These are phyloP conservation scores for Dermolepida albohirtum DNA, from an alignment of 2,888 invertebrate species.

Conservation along the genomic window DNA sequence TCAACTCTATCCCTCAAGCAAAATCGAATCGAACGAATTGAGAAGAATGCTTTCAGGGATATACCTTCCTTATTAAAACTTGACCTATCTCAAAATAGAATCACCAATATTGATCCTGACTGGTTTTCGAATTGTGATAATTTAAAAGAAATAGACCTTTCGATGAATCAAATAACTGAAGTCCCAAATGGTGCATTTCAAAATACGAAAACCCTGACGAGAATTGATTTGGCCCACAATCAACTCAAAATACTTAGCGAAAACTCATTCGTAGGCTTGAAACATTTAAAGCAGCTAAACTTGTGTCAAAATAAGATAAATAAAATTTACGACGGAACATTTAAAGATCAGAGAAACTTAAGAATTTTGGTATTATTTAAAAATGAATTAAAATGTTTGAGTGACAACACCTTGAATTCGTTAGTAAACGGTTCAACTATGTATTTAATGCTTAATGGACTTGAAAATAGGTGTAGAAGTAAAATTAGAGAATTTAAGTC, in stretches of 20 bases:
- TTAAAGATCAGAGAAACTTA: constrained; percentile 1
- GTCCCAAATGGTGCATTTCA: constrained; percentile 24
- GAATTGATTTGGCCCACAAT: constrained; percentile 11
- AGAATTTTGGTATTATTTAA: neutral
- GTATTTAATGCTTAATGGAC: neutral
- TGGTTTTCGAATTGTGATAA: constrained; percentile 10
- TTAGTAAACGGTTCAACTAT: neutral
- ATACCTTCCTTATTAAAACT: constrained; percentile 4
- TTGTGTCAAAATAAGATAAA: constrained; percentile 3
- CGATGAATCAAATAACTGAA: constrained; percentile 6
- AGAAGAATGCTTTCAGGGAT: constrained; percentile 14
- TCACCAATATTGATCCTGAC: neutral
- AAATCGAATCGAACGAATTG: constrained; percentile 18
- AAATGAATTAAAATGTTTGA: constrained; percentile 21
- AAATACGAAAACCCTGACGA: neutral
- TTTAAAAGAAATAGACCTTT: neutral
- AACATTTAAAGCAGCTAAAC: neutral
- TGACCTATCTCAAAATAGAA: constrained; percentile 25
- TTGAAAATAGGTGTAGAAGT: neutral
- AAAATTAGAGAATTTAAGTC: constrained; percentile 8
- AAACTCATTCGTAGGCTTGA: neutral
- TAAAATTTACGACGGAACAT: constrained; percentile 1
- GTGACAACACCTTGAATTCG: constrained; percentile 8
- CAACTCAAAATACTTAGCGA: neutral
- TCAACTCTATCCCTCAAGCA: neutral